phyloP scores from a whole-genome alignment of 1,140 invertebrate species.

The Aphidius ervi region DNA sequence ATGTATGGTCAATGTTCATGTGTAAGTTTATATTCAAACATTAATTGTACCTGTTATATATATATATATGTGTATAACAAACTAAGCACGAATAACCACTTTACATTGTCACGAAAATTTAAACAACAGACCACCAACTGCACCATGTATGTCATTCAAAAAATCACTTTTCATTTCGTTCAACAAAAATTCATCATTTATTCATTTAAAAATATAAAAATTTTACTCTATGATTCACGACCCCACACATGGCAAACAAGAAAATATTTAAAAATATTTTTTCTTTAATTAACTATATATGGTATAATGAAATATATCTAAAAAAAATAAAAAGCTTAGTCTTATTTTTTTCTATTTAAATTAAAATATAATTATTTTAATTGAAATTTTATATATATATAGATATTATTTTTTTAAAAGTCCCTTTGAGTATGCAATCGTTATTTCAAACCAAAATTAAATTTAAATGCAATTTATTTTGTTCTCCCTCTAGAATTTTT shows the following conservation, averaged over 20 bases:
- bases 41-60: slow-evolving; percentile 24
- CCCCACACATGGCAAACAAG: too few species aligned
- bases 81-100: slow-evolving; percentile 20
- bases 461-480: slow-evolving; percentile 51
- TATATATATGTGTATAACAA: slow-evolving; percentile 23
- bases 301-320: too few species aligned
- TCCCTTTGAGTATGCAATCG: slow-evolving; percentile 18
- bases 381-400: too few species aligned
- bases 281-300: too few species aligned
- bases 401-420: background rate
- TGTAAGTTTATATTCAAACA: slow-evolving; percentile 7
- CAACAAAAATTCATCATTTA: slow-evolving; percentile 20
- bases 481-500: slow-evolving; percentile 33
- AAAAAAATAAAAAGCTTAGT: too few species aligned
- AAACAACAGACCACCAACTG: slow-evolving; percentile 39
- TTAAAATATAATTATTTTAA: too few species aligned
- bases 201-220: background rate
- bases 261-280: too few species aligned
- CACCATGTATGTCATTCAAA: slow-evolving; percentile 6
- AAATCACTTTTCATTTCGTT: slow-evolving; percentile 7
- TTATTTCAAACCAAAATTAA: slow-evolving; percentile 47
- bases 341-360: too few species aligned
- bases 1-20: background rate
- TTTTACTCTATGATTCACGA: too few species aligned
- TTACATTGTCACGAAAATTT: slow-evolving; percentile 47